A percentile compares a stretch with the other conserved stretches of the same genome.
phyloP scores from a whole-genome alignment of 2,888 invertebrate species.

The Selenia dentaria region DNA sequence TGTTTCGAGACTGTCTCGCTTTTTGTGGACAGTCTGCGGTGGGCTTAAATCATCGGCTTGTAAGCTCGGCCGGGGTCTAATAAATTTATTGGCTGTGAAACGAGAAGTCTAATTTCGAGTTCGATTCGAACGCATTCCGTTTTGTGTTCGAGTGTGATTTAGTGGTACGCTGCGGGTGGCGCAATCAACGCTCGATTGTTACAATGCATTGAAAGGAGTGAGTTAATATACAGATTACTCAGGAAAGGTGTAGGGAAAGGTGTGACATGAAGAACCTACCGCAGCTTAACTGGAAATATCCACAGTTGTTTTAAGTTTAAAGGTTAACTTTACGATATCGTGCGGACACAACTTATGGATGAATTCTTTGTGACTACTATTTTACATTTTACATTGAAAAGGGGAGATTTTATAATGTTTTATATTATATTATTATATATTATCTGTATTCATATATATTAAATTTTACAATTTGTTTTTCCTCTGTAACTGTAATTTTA shows the following conservation, averaged over 20 bases:
- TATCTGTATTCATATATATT: no score
- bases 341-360: no score
- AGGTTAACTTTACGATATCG: no score
- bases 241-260: slow-evolving; percentile 14
- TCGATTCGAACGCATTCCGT: slow-evolving; percentile 53
- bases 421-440: no score
- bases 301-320: no score
- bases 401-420: no score
- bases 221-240: slow-evolving; percentile 19
- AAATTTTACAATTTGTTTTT: no score
- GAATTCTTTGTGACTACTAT: no score
- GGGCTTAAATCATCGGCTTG: slow-evolving; percentile 40
- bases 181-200: slow-evolving; percentile 35
- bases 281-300: slow-evolving; percentile 2
- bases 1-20: slow-evolving; percentile 24
- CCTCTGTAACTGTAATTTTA: no score
- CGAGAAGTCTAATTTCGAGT: slow-evolving; percentile 65
- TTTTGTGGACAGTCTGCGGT: slow-evolving; percentile 33
- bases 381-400: no score
- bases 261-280: slow-evolving; percentile 11
- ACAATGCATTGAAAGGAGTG: slow-evolving; percentile 17
- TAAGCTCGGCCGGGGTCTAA: slow-evolving; percentile 54
- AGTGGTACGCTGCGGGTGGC: slow-evolving; percentile 45
- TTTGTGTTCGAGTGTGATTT: slow-evolving; percentile 47
- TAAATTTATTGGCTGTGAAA: slow-evolving; percentile 67